These are phyloP conservation scores for Polia nebulosa DNA, from an alignment of 2,888 invertebrate species.

Conservation along the genomic window DNA sequence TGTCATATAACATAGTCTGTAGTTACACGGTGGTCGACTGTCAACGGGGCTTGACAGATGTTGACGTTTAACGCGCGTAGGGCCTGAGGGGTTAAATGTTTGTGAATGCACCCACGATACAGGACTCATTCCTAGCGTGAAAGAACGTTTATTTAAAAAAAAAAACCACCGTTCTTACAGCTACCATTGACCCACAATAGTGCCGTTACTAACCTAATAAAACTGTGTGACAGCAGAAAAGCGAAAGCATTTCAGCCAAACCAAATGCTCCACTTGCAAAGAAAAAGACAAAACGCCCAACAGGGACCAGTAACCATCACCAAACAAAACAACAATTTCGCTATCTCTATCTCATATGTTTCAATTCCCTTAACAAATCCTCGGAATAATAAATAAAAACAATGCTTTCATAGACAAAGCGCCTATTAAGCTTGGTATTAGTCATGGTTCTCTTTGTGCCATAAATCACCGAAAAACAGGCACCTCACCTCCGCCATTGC, in stretches of 20 bases:
- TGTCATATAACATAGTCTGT: too few relatives aligned
- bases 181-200: too few relatives aligned
- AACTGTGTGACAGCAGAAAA: background rate
- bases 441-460: slow-evolving; percentile 82
- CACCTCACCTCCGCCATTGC: slow-evolving; percentile 76
- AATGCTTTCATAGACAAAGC: slow-evolving; percentile 75
- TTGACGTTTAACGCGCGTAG: too few relatives aligned
- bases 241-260: background rate
- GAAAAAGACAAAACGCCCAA: slow-evolving; percentile 45
- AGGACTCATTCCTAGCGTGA: too few relatives aligned
- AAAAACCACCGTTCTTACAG: too few relatives aligned
- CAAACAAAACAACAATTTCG: slow-evolving; percentile 43
- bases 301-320: slow-evolving; percentile 29
- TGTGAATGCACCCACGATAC: too few relatives aligned
- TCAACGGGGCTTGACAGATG: too few relatives aligned
- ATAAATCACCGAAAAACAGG: slow-evolving; percentile 90
- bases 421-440: slow-evolving; percentile 79
- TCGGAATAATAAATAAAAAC: slow-evolving; percentile 68
- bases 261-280: slow-evolving; percentile 34
- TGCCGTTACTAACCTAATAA: background rate
- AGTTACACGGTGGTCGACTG: too few relatives aligned
- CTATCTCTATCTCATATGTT: slow-evolving; percentile 58
- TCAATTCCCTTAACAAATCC: slow-evolving; percentile 63
- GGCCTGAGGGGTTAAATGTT: too few relatives aligned
- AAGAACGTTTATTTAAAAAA: too few relatives aligned